Evolutionary conservation across 2,113 vertebrate species (phyloP).

Genomic region (Mastomys coucha): DNA sequence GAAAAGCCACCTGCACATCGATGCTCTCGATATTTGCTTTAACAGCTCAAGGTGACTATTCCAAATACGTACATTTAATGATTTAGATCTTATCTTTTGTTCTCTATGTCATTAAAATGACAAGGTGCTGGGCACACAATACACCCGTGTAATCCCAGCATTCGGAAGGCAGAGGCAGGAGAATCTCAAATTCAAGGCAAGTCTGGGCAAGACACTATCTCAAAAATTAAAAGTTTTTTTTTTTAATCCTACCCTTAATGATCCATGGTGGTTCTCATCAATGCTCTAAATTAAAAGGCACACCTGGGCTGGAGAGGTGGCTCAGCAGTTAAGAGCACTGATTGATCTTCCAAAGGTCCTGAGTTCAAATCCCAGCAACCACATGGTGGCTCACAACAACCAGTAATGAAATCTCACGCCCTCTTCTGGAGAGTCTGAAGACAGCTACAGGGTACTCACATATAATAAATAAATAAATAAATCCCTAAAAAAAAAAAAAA

Average conservation of each 20-base stretch:
- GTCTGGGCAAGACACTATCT: neutral
- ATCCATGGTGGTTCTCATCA: constrained; percentile 47
- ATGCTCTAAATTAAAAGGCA: neutral
- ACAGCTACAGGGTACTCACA: no score
- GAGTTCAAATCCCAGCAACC: no score
- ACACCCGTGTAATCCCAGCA: neutral
- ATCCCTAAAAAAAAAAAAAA: no score
- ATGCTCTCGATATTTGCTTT: constrained; percentile 13
- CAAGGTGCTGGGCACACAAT: neutral
- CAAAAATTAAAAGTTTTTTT: neutral
- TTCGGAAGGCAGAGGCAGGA: neutral
- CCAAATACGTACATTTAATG: constrained; percentile 54
- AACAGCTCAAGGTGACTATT: constrained; percentile 38
- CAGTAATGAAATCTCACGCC: no score
- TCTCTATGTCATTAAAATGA: constrained; percentile 18
- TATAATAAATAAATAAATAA: no score
- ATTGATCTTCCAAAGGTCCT: no score
- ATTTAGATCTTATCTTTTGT: constrained; percentile 40
- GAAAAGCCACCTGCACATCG: constrained; percentile 9
- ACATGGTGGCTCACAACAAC: no score
- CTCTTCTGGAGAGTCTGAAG: no score
- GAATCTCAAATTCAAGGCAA: neutral
- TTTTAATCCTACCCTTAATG: neutral
- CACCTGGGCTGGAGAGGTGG: no score
- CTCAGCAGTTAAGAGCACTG: no score